Conservation (phyloP, 2,797 vertebrate genomes). For the Platalea minor region DNA sequence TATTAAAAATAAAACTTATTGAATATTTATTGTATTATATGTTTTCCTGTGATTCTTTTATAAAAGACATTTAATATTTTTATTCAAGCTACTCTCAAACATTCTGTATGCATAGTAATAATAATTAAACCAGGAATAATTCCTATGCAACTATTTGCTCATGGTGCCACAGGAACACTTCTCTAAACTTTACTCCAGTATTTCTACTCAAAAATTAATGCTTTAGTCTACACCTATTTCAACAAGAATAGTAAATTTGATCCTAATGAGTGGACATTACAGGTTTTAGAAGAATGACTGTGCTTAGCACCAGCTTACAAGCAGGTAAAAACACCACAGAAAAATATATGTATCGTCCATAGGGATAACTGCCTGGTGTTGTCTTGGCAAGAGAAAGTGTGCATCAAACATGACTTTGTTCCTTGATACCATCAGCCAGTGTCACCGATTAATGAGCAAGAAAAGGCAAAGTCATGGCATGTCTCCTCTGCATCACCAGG, state of each 20-base stretch:
- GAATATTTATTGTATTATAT: neutral
- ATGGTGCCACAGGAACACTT: neutral
- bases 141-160: neutral
- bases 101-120: neutral
- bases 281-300: neutral
- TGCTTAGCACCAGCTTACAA: neutral
- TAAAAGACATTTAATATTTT: neutral
- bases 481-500: neutral
- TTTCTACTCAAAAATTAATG: neutral
- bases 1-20: neutral
- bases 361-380: neutral
- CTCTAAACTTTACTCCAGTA: neutral
- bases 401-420: neutral
- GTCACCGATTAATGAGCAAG: neutral
- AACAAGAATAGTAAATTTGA: neutral
- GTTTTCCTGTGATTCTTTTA: neutral
- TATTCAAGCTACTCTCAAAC: neutral
- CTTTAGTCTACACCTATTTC: neutral
- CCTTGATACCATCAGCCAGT: neutral
- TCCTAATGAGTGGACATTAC: neutral
- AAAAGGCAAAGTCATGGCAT: neutral
- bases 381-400: neutral
- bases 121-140: neutral
- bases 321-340: too few species aligned
- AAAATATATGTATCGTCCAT: neutral